Evolutionary conservation across 1,140 invertebrate genomes (phyloP), one percentile per base, ranked within the genome.

Genomic region (Drosophila sucinea): DNA sequence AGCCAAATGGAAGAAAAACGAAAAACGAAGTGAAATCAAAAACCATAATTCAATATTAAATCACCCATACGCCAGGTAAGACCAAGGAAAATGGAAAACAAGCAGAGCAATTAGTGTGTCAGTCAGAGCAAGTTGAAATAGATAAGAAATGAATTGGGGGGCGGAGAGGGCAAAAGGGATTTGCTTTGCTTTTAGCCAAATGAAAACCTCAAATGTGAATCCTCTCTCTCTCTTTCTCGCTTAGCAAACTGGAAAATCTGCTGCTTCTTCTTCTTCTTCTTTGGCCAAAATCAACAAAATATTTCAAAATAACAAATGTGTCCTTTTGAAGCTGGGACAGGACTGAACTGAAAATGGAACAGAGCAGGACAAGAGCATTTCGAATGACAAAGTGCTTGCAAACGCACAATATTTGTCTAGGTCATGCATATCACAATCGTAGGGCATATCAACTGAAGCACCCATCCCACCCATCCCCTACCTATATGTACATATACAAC

Each of bases 251-350:
- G 47, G 55, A 67, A 64, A 73, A 72, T 87, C 79, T 77, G 79
- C 84, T 38, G 4, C 35, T 38, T 30, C 30, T 30, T 30, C 30
- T 30, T 17, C 17, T 17, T 17, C 17, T 17, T 17, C 17, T 70
- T 62, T 47, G 69, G 69, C 61, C 77, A 86, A 83, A 87, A 87
- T 86, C 83, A 86, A 86, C 83, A 86, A 82, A 86, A 86, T 86
- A 87, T 86, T 86, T 86, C 83, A 86, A 86, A 86, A 86, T 86
- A 86, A 87, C 83, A 86, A 86, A 86, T 86, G 83, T 86, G 83
- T 83, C 84, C 79, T 67, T 69, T 70, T 61, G 66, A 60, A 30
- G 32, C 54, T 32, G 60, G 44, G 55, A 35, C 57, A 57, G 47
- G 30, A 32, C 17, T 17, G 5, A 62, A 35, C 7, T 27, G 44